phyloP scores from a whole-genome alignment of 2,797 vertebrate genomes.

The Chloroceryle amazona region DNA sequence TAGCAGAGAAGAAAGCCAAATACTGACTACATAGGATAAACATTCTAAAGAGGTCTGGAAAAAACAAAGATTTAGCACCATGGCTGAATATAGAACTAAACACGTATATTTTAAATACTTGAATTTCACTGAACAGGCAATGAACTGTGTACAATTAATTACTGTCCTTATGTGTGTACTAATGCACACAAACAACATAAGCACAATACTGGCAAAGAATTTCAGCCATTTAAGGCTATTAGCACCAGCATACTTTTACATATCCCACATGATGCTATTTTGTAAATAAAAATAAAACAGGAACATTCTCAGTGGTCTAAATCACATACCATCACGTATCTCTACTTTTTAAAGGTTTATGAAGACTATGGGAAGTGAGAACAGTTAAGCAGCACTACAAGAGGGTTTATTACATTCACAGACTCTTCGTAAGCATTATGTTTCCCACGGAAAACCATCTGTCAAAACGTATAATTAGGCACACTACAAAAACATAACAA shows the following conservation, averaged over 20 bases:
- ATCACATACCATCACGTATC: slow-evolving; percentile 45
- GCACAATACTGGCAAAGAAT: background rate
- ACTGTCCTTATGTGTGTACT: background rate
- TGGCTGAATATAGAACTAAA: fast-evolving
- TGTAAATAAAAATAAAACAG: background rate
- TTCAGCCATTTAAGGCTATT: background rate
- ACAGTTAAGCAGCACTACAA: slow-evolving; percentile 15
- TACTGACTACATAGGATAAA: background rate
- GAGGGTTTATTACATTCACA: slow-evolving; percentile 7
- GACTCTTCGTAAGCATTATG: slow-evolving; percentile 20
- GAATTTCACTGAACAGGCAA: background rate
- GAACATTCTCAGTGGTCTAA: background rate
- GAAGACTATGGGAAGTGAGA: background rate
- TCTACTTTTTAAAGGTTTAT: background rate
- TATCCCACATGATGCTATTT: background rate
- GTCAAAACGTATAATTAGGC: background rate
- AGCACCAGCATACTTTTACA: background rate
- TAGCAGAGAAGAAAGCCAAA: background rate
- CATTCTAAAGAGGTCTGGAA: background rate
- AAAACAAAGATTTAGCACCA: background rate
- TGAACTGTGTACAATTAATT: background rate
- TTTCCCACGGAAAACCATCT: background rate
- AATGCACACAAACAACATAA: background rate
- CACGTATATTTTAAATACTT: background rate
- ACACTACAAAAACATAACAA: background rate